phyloP scores from a whole-genome alignment of 2,888 invertebrate species.

The Timema podura region DNA sequence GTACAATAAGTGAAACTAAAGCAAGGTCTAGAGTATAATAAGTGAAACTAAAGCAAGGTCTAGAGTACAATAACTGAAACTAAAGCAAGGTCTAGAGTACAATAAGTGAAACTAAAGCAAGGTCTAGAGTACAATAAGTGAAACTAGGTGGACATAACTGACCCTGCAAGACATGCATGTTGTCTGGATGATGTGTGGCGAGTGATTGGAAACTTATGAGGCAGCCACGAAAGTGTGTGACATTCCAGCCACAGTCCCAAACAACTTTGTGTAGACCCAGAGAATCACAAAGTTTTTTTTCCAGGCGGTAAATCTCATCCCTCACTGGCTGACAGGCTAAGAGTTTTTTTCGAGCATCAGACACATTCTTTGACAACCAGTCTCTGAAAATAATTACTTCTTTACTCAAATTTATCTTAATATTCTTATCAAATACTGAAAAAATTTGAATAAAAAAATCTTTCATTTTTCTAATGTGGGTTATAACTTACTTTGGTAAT shows the following conservation, averaged over 20 bases:
- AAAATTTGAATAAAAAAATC: no score
- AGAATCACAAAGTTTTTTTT: constrained; percentile 53
- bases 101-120: no score
- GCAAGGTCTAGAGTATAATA: no score
- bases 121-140: no score
- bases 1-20: no score
- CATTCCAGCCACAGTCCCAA: constrained; percentile 86
- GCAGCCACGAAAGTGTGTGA: constrained; percentile 86
- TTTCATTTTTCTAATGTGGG: no score
- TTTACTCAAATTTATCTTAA: no score
- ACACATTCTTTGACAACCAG: constrained; percentile 71
- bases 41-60: no score
- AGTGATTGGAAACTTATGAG: constrained; percentile 76
- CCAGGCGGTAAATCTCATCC: constrained; percentile 68
- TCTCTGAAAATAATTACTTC: constrained; percentile 47
- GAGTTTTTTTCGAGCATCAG: constrained; percentile 61
- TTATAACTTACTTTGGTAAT: no score
- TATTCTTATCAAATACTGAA: no score
- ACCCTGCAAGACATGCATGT: constrained; percentile 65
- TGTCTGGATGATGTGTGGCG: constrained; percentile 66
- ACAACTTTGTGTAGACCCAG: constrained; percentile 57
- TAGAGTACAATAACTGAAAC: no score
- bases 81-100: no score
- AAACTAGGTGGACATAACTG: constrained; percentile 10
- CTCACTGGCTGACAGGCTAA: constrained; percentile 62